Conservation (phyloP, 1,140 invertebrate species). For the Bombus huntii region DNA sequence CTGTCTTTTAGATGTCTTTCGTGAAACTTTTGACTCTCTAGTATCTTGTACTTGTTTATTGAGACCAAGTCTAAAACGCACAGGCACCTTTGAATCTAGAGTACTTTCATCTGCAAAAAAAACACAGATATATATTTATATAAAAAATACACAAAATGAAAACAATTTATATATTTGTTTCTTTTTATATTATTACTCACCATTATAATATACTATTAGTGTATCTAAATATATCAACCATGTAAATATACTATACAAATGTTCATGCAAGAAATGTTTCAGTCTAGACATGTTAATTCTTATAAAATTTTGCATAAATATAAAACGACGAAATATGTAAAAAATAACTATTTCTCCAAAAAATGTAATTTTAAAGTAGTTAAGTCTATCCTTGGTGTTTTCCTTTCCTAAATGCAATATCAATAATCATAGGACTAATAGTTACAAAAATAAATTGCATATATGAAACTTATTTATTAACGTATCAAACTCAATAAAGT, state of each 20-base stretch:
- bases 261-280: no score
- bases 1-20: conserved; percentile 75
- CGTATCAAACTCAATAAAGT: no score
- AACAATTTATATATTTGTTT: background rate
- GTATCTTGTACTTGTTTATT: conserved; percentile 73
- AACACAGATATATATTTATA: conserved; percentile 16
- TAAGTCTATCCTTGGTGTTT: no score
- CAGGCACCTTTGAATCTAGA: conserved; percentile 74
- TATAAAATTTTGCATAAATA: background rate
- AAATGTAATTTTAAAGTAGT: no score
- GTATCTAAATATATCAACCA: no score
- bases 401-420: no score
- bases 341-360: background rate
- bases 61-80: conserved; percentile 72
- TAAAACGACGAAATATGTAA: background rate
- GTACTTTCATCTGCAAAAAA: conserved; percentile 65
- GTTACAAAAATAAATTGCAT: background rate
- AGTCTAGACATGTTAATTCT: background rate
- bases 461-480: background rate
- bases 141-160: background rate
- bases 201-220: background rate
- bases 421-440: background rate
- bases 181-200: background rate
- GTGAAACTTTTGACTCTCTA: conserved; percentile 70
- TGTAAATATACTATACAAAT: no score